A percentile compares a stretch with the other conserved stretches of the same genome.
These are phyloP conservation scores for Himalopsyche tibetana DNA, from an alignment of 2,888 invertebrate genomes.

Conservation along the genomic window DNA sequence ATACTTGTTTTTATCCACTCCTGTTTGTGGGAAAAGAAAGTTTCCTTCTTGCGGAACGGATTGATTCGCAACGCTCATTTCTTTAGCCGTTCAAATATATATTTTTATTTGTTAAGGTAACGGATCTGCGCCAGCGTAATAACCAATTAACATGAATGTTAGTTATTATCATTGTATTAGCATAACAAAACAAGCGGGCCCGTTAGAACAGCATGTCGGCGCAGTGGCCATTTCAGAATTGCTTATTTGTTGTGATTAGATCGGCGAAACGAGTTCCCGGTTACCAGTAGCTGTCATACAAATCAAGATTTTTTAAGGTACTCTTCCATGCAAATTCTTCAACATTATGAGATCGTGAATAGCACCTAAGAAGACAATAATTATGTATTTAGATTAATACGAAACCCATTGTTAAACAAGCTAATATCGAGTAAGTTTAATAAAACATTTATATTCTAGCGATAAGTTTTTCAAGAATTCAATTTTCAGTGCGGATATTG, in stretches of 20 bases:
- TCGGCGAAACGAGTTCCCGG: constrained; percentile 54
- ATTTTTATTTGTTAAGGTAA: constrained; percentile 35
- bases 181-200: constrained; percentile 55
- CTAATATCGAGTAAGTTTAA: too few relatives aligned
- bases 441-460: too few relatives aligned
- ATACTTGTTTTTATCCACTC: background rate
- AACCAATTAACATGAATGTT: constrained; percentile 40
- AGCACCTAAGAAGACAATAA: too few relatives aligned
- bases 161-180: constrained; percentile 49
- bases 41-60: background rate
- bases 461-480: too few relatives aligned
- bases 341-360: too few relatives aligned
- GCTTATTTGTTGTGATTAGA: constrained; percentile 57
- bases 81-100: constrained; percentile 16
- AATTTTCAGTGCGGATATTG: too few relatives aligned
- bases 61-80: constrained; percentile 2
- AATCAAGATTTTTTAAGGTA: background rate
- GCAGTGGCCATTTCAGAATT: constrained; percentile 52
- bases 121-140: constrained; percentile 29
- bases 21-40: constrained; percentile 40
- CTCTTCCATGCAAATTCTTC: background rate
- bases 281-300: constrained; percentile 32
- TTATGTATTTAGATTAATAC: too few relatives aligned
- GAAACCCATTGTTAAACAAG: too few relatives aligned
- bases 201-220: constrained; percentile 53